phyloP scores from a whole-genome alignment of 2,888 invertebrate genomes.

The Allolobophora icterica region DNA sequence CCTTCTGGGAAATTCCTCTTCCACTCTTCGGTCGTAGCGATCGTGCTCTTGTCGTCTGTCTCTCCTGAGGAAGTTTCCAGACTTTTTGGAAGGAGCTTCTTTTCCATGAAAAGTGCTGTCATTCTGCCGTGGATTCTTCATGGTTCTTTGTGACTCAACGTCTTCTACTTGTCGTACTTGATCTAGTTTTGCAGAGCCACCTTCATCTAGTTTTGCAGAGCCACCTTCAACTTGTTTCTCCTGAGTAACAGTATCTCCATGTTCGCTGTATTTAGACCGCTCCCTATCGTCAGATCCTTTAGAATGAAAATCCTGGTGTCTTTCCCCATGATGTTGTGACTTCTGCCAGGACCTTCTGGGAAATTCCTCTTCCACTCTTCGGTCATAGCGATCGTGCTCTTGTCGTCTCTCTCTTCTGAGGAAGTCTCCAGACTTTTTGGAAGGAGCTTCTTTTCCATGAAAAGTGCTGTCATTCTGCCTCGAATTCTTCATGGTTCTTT shows the following conservation, averaged over 20 bases:
- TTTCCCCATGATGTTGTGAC: neutral
- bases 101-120: neutral
- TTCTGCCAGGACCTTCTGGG: neutral
- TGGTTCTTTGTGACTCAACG: neutral
- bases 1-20: neutral
- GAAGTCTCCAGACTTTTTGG: neutral
- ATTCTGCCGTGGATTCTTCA: neutral
- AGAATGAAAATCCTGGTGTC: neutral
- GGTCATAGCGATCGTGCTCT: neutral
- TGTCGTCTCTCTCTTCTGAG: neutral
- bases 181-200: no score
- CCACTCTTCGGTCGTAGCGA: neutral
- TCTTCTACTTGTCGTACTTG: neutral
- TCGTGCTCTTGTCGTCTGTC: neutral
- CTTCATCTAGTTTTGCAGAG: no score
- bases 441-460: neutral
- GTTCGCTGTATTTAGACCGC: neutral
- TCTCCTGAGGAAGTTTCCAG: neutral
- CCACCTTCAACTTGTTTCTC: neutral
- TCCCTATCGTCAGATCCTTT: neutral
- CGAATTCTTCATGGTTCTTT: neutral
- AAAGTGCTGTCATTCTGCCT: neutral
- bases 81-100: neutral
- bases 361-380: conserved; percentile 2
- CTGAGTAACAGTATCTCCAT: no score